Percentiles rank a stretch among this genome's conserved stretches.
Evolutionary conservation across 2,888 invertebrate genomes (phyloP).

Genomic region (Sinopyrophorus schimmeli): DNA sequence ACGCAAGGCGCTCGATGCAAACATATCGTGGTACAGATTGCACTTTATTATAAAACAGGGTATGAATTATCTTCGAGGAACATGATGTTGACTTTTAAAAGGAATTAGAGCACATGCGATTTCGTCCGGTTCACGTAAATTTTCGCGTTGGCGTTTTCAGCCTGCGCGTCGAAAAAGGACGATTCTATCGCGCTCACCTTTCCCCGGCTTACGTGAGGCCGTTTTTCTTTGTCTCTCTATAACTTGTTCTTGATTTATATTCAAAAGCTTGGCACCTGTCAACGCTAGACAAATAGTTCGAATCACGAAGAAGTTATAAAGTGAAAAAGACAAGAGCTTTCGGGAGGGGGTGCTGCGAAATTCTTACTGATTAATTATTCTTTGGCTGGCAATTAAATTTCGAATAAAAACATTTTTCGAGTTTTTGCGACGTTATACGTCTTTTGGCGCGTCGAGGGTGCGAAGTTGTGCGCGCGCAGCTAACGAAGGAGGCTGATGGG

Average conservation of each 20-base stretch:
- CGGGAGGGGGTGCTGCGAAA: constrained; percentile 9
- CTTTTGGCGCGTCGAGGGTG: too few relatives aligned
- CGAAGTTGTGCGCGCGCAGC: too few relatives aligned
- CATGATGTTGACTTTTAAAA: constrained; percentile 35
- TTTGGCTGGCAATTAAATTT: too few relatives aligned
- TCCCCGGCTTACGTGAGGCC: too few relatives aligned
- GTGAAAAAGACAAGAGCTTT: constrained; percentile 24
- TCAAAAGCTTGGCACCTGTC: constrained; percentile 24
- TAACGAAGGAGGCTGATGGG: too few relatives aligned
- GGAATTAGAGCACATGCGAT: constrained; percentile 33
- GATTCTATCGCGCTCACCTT: too few relatives aligned
- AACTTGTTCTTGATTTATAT: constrained; percentile 19
- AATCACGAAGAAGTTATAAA: constrained; percentile 26
- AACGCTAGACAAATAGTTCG: constrained; percentile 27
- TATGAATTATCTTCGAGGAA: constrained; percentile 42
- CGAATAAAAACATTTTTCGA: too few relatives aligned
- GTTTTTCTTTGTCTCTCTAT: too few relatives aligned
- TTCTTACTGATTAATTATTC: constrained; percentile 20
- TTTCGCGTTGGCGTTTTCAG: too few relatives aligned
- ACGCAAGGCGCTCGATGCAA: constrained; percentile 42
- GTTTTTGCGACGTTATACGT: too few relatives aligned
- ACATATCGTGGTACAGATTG: constrained; percentile 47
- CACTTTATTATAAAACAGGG: constrained; percentile 35
- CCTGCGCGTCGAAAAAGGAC: too few relatives aligned
- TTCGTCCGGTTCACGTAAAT: constrained; percentile 19